Evolutionary conservation across 2,888 invertebrate genomes (phyloP), one percentile per base, ranked within the genome.

Genomic region (Tuberolachnus salignus): DNA sequence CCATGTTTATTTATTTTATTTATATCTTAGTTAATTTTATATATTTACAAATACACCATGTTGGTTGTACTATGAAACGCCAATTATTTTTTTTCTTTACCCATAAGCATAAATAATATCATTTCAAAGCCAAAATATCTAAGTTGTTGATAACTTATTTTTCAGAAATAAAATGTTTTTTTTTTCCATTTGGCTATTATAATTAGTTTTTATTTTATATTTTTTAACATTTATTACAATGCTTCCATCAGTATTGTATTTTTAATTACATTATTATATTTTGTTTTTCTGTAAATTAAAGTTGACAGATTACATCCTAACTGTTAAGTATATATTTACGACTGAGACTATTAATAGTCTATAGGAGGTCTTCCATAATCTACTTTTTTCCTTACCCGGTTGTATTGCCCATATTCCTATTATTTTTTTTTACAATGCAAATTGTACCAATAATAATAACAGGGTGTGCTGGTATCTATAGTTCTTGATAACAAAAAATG

Each of bases 361-460:
- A 64, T 19, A 9, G 63, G 61, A 51, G 19, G 64, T 74, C 73
- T 74, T 74, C 73, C 73, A 74, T 53, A 44, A 64, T 44, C 8
- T 19, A 26, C 49, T 34, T 19, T 61, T 14, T 3, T 16, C 49
- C 3, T 10, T 51, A 63, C 6, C 34, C 6, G 34, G 6, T 34
- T 34, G 6, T 34, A 61, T 51, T 21, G 16, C 42, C n/a, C 53
- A 23, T 51, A 34, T 51, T 53, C 13, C 3, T 34, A 53, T 34
- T 51, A 49, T 53, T 53, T 51, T 10, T n/a, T 73, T 64, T 73
- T 53, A 49, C 34, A 34, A 26, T 51, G n/a, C 9, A 72, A 19
- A 61, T 61, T 72, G 19, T 61, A 73, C 63, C 63, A 53, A 63
- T 57, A 34, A 42, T 74, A 63, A 64, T 64, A 44, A 74, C 73